phyloP scores from a whole-genome alignment of 2,888 invertebrate genomes.

The Charanyca ferruginea region DNA sequence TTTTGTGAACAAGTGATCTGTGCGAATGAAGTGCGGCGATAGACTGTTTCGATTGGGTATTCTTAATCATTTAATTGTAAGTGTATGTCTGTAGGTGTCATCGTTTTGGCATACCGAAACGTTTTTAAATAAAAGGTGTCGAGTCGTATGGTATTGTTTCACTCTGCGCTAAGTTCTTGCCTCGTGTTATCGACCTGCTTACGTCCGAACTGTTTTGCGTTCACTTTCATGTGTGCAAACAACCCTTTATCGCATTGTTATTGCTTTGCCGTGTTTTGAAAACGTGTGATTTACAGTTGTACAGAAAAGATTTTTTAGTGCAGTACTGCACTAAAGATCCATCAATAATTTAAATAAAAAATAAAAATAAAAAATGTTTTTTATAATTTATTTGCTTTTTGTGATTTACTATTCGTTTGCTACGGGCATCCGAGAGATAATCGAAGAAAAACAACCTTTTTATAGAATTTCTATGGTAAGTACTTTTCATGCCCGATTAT shows the following conservation, averaged over 20 bases:
- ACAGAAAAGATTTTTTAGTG: constrained; percentile 44
- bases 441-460: constrained; percentile 49
- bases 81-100: constrained; percentile 40
- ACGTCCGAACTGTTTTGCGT: constrained; percentile 42
- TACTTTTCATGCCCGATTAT: constrained; percentile 16
- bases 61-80: constrained; percentile 48
- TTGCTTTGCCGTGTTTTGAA: constrained; percentile 56
- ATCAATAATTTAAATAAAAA: constrained; percentile 38
- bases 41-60: constrained; percentile 56
- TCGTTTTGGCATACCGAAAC: constrained; percentile 59
- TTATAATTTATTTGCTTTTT: constrained; percentile 46
- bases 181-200: constrained; percentile 47
- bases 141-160: constrained; percentile 61
- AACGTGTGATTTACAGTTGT: constrained; percentile 55
- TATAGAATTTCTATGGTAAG: constrained; percentile 83
- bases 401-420: constrained; percentile 32
- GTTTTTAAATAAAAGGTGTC: constrained; percentile 72
- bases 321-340: constrained; percentile 32
- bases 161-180: constrained; percentile 55
- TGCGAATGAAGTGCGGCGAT: constrained; percentile 41
- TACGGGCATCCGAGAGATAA: constrained; percentile 28
- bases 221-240: constrained; percentile 45
- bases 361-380: constrained; percentile 51
- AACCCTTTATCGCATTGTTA: constrained; percentile 48
- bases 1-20: constrained; percentile 43